Base-by-base conservation (phyloP, 1,140 invertebrate species). In the Caenorhabditis inopinata region DNA sequence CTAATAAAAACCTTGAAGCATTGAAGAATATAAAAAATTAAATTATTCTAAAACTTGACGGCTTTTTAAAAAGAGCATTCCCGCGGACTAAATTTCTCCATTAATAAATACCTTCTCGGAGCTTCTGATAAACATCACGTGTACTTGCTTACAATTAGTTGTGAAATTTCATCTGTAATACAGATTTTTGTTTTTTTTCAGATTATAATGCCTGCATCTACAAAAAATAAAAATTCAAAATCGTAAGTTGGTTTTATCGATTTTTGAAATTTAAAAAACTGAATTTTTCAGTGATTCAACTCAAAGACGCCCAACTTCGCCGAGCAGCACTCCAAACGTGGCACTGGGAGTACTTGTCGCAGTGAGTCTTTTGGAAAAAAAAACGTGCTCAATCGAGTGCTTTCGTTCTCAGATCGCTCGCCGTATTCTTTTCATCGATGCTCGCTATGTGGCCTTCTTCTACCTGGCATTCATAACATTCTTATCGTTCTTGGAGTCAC, bases 41-140 rank as follows among this genome's bases (percentile, higher is more conserved):
- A 7, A 7, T 7, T 42, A 14, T 42, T 42, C 38, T 42, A 42
- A 42, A 42, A 42, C 38, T 42, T 7, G 14, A 7, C 14, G 38
- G 38, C 14, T 5, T 14, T 42, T 42, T 2, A 68, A 68, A 38
- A 38, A 42, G 35, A 29, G 58, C 38, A 68, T 38, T 32, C 32
- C 32, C 14, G 58, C 58, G 58, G 58, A 68, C 58, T 68, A 68
- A 38, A n/a, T 68, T 68, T 68, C 27, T 68, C 58, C 25, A 9
- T 68, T 58, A 38, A 68, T 68, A 38, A 32, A 68, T 32, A 68
- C n/a, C 38, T 68, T 68, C 58, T 38, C 14, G 58, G 58, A 38
- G 16, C 5, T 68, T 68, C 58, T 42, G 32, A 68, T 68, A 38
- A 68, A 68, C 6, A 38, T 32, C 29, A 68, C 58, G 58, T 68